phyloP scores from a whole-genome alignment of 2,888 invertebrate species.

The Nomada ruficornis region DNA sequence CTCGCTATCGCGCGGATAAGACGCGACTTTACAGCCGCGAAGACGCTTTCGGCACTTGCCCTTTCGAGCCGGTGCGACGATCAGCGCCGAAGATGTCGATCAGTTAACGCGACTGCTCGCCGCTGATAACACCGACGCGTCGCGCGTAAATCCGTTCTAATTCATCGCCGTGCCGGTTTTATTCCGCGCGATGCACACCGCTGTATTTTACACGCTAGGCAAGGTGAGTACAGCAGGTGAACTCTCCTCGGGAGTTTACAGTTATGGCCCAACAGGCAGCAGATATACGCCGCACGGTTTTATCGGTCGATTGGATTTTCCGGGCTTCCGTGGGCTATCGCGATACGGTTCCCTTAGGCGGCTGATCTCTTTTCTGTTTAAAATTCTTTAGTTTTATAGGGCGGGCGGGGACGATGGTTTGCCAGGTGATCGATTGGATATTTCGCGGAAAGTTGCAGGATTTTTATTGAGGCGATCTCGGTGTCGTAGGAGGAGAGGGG shows the following conservation, averaged over 20 bases:
- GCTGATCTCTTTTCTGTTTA: too few relatives aligned
- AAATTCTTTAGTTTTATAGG: not conserved
- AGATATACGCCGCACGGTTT: constrained; percentile 1
- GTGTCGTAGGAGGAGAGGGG: too few relatives aligned
- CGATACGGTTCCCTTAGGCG: not conserved
- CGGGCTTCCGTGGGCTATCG: not conserved
- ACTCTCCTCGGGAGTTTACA: constrained; percentile 21
- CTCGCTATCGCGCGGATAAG: constrained; percentile 64
- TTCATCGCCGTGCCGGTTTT: constrained; percentile 62
- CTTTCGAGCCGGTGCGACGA: constrained; percentile 45
- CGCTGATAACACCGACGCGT: constrained; percentile 54
- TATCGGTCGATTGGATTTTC: constrained; percentile 15
- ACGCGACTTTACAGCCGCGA: constrained; percentile 52
- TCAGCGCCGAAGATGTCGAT: constrained; percentile 61
- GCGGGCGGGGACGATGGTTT: not conserved
- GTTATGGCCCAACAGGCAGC: constrained; percentile 4
- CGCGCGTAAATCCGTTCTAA: constrained; percentile 62
- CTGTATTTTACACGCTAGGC: constrained; percentile 6
- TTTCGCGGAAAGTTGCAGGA: too few relatives aligned
- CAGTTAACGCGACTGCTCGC: constrained; percentile 52
- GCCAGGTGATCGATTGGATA: too few relatives aligned
- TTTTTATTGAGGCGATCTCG: too few relatives aligned
- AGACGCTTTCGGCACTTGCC: constrained; percentile 38
- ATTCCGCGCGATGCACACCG: constrained; percentile 17
- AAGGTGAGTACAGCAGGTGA: not conserved